Conservation (phyloP, 2,888 invertebrate species). For the Chymomyza amoena region DNA sequence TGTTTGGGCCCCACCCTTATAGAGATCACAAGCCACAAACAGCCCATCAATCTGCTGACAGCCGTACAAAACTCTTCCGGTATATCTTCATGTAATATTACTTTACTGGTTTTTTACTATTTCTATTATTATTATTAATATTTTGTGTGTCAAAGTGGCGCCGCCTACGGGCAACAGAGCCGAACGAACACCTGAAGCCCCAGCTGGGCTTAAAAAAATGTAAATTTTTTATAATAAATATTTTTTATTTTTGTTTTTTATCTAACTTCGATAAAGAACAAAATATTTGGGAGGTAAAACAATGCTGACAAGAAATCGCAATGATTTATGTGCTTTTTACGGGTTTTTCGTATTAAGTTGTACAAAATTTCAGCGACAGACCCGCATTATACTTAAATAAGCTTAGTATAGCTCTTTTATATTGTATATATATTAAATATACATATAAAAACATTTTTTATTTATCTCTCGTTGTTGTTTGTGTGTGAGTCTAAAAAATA, state of each 20-base stretch:
- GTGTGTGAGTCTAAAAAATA: neutral
- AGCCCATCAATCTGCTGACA: neutral
- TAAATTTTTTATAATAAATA: neutral
- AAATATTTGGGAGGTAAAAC: neutral
- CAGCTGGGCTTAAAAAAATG: constrained; percentile 43
- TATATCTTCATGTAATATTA: neutral
- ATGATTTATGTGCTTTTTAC: constrained; percentile 36
- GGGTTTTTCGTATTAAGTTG: constrained; percentile 28
- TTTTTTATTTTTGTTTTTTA: neutral
- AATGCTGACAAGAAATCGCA: constrained; percentile 41
- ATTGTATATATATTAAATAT: neutral
- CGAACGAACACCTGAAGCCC: neutral
- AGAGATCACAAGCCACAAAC: neutral
- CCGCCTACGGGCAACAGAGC: neutral
- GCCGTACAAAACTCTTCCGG: neutral
- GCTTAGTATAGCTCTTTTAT: neutral
- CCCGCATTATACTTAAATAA: neutral
- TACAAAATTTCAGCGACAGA: constrained; percentile 2
- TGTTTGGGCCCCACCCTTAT: neutral
- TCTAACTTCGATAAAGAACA: neutral
- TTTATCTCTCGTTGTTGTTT: neutral
- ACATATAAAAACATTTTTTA: neutral
- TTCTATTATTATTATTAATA: too few species aligned
- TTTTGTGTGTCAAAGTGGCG: neutral
- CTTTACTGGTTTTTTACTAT: constrained; percentile 2